Percentiles rank a stretch among this genome's conserved stretches.
These are phyloP conservation scores for Cydia splendana DNA, from an alignment of 1,140 invertebrate species.

Conservation along the genomic window DNA sequence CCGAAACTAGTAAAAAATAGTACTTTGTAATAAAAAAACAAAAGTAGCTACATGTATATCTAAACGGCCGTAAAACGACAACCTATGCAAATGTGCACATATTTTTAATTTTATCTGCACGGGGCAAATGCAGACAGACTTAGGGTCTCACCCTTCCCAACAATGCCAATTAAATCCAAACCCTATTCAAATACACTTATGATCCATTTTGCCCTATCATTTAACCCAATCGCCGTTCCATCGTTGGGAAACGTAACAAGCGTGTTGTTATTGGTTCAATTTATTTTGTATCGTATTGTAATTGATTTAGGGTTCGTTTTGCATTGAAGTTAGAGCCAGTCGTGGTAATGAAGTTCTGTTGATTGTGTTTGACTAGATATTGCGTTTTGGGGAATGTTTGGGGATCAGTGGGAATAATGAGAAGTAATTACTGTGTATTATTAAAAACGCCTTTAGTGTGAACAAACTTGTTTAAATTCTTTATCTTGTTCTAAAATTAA, in stretches of 20 bases:
- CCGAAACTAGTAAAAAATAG: too few relatives aligned
- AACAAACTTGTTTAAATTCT: too few relatives aligned
- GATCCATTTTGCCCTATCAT: background rate
- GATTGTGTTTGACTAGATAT: conserved; percentile 34
- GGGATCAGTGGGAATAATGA: conserved; percentile 12
- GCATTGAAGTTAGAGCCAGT: conserved; percentile 10
- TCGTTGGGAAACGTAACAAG: background rate
- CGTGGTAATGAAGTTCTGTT: conserved; percentile 45
- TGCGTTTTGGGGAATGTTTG: conserved; percentile 20
- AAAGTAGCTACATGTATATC: conserved; percentile 1
- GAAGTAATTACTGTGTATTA: background rate
- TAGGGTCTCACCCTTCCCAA: conserved; percentile 49
- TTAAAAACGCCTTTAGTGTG: background rate
- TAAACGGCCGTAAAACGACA: conserved; percentile 29
- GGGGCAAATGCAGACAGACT: conserved; percentile 42
- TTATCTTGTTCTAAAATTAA: too few relatives aligned
- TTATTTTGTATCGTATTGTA: conserved; percentile 38
- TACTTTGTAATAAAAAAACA: background rate
- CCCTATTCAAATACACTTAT: conserved; percentile 25
- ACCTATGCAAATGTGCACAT: conserved; percentile 53
- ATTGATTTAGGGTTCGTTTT: conserved; percentile 36
- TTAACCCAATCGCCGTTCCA: background rate
- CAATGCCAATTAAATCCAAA: conserved; percentile 34
- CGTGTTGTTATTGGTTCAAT: conserved; percentile 30
- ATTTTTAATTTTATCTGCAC: conserved; percentile 62